Evolutionary conservation across 2,113 vertebrate genomes (phyloP), one percentile per base, ranked within the genome.

Genomic region (Proterorhinus semilunaris): DNA sequence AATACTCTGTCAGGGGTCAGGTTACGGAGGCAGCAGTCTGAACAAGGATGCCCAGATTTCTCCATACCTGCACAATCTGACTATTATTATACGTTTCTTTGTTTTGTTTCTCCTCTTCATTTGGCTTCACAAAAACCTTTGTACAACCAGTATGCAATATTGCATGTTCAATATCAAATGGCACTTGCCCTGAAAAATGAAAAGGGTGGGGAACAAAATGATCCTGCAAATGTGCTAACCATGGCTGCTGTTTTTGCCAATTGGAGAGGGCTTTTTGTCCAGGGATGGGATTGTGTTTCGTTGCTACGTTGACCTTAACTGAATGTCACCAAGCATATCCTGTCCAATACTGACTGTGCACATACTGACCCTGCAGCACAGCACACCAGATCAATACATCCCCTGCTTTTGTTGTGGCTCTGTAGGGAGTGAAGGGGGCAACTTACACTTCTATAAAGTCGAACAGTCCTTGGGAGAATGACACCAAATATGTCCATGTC

Each of bases 321-420:
- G 84, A 89, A 86, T 86, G 88, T 90, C 86, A 90, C 42, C 13
- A 65, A 61, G 78, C 79, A 86, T 87, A 83, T 87, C 82, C 85
- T 80, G 84, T 79, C 78, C 71, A 54, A 80, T 80, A 83, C 83
- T 73, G 81, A 82, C 79, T 78, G 72, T 68, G 82, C 80, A 85
- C 79, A 87, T 83, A 85, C 81, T 84, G 82, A 88, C 84, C 85
- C 79, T 76, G 83, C 86, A 86, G 78, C 85, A 80, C 57, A 17
- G 62, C 78, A 62, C 73, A 66, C 36, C 65, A 1, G 83, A 89
- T 88, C 89, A 71, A 89, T 88, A 79, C 63, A 68, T 55, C 69
- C 82, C 69, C 55, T 68, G 70, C 81, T 68, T 9, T 10, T 54
- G 68, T 59, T 75, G 66, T 48, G 72, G 52, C 52, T 73, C 62